phyloP scores from a whole-genome alignment of 2,888 invertebrate genomes.

The Rapana venosa region DNA sequence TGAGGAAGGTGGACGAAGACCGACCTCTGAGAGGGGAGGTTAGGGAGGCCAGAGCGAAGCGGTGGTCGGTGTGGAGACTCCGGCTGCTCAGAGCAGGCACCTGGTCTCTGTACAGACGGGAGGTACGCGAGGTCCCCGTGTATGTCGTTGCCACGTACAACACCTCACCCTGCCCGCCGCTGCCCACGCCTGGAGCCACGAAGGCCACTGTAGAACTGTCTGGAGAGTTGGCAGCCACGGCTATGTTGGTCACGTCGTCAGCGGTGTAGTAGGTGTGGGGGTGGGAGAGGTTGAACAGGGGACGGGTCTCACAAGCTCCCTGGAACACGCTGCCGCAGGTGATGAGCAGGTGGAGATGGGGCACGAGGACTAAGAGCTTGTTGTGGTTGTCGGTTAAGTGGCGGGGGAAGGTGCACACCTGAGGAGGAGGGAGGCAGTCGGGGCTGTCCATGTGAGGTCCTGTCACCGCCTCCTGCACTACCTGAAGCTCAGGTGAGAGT shows the following conservation, averaged over 20 bases:
- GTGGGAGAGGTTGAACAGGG: constrained; percentile 62
- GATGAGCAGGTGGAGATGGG: constrained; percentile 63
- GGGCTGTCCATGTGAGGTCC: constrained; percentile 88
- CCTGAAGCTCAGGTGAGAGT: constrained; percentile 90
- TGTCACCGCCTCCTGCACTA: constrained; percentile 84
- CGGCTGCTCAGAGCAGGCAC: constrained; percentile 93
- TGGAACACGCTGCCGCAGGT: constrained; percentile 75
- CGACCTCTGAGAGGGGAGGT: constrained; percentile 54
- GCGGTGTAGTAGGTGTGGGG: constrained; percentile 54
- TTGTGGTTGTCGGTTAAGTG: constrained; percentile 69
- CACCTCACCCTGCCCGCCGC: constrained; percentile 78
- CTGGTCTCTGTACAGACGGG: constrained; percentile 79
- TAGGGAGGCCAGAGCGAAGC: constrained; percentile 59
- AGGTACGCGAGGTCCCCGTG: constrained; percentile 59
- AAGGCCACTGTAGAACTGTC: constrained; percentile 98
- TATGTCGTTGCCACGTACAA: constrained; percentile 95
- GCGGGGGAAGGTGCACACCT: constrained; percentile 55
- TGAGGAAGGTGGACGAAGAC: constrained; percentile 61
- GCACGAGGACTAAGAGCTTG: constrained; percentile 70
- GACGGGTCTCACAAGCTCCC: constrained; percentile 71
- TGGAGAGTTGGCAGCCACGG: constrained; percentile 95
- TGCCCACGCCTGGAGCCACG: constrained; percentile 88
- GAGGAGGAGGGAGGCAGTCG: constrained; percentile 84
- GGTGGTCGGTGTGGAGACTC: constrained; percentile 56
- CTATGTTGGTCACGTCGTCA: constrained; percentile 57